Conservation (phyloP, 2,888 invertebrate genomes). For the Allophyes oxyacanthae region DNA sequence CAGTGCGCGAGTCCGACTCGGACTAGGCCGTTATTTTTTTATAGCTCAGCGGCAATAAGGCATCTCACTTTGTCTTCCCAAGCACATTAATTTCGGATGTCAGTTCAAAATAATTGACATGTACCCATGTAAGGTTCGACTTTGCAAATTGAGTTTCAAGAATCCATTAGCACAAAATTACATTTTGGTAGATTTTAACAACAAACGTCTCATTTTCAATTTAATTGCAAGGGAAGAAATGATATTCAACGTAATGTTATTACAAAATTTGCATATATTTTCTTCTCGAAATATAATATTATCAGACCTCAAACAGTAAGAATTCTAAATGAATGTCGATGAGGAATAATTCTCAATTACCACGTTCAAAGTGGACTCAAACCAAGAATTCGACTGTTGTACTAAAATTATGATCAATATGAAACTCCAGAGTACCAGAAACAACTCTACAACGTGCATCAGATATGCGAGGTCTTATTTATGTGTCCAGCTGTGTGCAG, state of each 20-base stretch:
- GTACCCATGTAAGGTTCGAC: not conserved
- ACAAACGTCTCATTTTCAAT: constrained; percentile 1
- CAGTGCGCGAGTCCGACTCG: too few relatives aligned
- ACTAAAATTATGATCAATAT: constrained; percentile 11
- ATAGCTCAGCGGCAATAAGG: too few relatives aligned
- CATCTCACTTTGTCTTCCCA: too few relatives aligned
- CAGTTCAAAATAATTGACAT: too few relatives aligned
- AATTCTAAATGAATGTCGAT: constrained; percentile 1
- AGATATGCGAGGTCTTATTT: too few relatives aligned
- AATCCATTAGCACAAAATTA: not conserved
- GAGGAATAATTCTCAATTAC: not conserved
- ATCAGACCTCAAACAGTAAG: not conserved
- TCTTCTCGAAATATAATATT: too few relatives aligned
- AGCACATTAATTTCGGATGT: too few relatives aligned
- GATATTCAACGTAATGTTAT: not conserved
- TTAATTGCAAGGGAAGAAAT: constrained; percentile 2
- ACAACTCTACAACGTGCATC: constrained; percentile 24
- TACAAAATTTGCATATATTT: too few relatives aligned
- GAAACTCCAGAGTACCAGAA: constrained; percentile 15
- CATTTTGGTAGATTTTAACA: not conserved
- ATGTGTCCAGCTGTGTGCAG: constrained; percentile 22
- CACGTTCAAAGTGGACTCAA: not conserved
- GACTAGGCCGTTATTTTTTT: too few relatives aligned
- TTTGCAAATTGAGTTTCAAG: not conserved
- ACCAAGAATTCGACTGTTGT: constrained; percentile 2